A percentile compares a stretch with the other conserved stretches of the same genome.
These are phyloP conservation scores for Limnephilus auricula DNA, from an alignment of 2,888 invertebrate genomes.

Conservation along the genomic window DNA sequence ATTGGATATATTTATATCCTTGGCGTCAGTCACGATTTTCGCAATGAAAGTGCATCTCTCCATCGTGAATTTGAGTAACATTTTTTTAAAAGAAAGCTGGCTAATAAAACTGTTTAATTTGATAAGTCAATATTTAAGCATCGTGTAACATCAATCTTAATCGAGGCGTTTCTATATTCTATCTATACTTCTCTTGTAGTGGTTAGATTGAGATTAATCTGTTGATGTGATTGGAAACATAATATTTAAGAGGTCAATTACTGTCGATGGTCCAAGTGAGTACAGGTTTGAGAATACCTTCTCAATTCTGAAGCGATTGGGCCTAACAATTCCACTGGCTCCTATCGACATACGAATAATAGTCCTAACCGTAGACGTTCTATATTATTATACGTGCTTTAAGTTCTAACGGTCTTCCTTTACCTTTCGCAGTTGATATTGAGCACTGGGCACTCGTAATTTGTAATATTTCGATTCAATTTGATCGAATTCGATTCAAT, in stretches of 20 bases:
- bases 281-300: neutral
- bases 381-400: constrained; percentile 2
- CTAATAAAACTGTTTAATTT: constrained; percentile 1
- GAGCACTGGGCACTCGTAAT: neutral
- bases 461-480: neutral
- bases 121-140: neutral
- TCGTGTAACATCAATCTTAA: neutral
- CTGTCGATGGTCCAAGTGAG: neutral
- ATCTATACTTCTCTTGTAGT: neutral
- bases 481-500: neutral
- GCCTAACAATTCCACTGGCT: neutral
- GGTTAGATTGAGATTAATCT: neutral
- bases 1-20: neutral
- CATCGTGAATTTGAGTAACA: neutral
- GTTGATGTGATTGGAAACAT: neutral
- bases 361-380: neutral
- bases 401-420: neutral
- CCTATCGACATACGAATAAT: neutral
- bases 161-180: neutral
- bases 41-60: neutral
- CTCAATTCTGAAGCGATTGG: neutral
- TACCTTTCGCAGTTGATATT: neutral
- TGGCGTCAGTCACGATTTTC: neutral
- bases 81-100: neutral
- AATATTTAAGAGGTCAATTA: neutral